phyloP scores from a whole-genome alignment of 1,140 invertebrate genomes.

The Leptinotarsa lineolata region DNA sequence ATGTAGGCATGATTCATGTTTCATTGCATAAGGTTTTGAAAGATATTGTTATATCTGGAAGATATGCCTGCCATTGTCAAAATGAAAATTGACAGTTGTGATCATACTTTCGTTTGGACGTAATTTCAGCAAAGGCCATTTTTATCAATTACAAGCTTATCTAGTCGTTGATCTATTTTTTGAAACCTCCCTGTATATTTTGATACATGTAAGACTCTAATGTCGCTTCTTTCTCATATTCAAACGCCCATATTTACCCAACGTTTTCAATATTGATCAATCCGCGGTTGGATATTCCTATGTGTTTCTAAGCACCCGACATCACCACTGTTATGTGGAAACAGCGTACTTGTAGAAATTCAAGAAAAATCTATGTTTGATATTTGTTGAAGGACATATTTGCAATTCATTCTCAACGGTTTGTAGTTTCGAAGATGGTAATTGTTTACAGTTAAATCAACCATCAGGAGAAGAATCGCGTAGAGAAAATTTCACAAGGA shows the following conservation, averaged over 20 bases:
- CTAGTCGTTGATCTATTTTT: too few relatives aligned
- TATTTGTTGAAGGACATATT: not conserved
- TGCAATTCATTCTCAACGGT: conserved; percentile 3
- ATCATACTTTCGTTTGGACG: too few relatives aligned
- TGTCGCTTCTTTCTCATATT: not conserved
- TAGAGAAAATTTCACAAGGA: too few relatives aligned
- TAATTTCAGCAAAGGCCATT: too few relatives aligned
- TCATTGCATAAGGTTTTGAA: too few relatives aligned
- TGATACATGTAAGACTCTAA: not conserved
- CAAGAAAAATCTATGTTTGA: not conserved
- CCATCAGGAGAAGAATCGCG: not conserved
- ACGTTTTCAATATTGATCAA: not conserved
- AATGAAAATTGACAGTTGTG: too few relatives aligned
- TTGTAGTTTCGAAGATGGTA: not conserved
- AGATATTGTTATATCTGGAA: too few relatives aligned
- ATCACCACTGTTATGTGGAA: not conserved
- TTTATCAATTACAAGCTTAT: too few relatives aligned
- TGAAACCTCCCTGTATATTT: too few relatives aligned
- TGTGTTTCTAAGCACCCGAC: conserved; percentile 5
- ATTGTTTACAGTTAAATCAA: conserved; percentile 1
- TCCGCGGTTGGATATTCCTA: not conserved
- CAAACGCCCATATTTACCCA: not conserved
- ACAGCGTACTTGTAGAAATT: not conserved
- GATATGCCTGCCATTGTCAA: too few relatives aligned
- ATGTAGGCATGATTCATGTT: too few relatives aligned